Base-by-base conservation (phyloP, 2,888 invertebrate genomes). In the Allophyes oxyacanthae region DNA sequence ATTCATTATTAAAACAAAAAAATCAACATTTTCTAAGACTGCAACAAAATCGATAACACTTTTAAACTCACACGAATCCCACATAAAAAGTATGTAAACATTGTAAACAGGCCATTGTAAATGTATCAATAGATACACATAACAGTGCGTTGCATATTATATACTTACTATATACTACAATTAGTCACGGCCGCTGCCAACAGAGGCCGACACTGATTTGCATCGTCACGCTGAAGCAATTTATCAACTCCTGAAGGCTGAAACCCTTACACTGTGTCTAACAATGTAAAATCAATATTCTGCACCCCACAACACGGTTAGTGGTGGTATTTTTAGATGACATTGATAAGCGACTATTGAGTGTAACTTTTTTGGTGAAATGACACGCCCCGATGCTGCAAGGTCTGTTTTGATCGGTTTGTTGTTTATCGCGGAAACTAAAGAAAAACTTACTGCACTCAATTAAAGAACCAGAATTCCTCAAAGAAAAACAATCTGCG, bases 231-330 rank as follows among this genome's bases (percentile, higher is more conserved):
- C 58, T 51, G 68, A 49, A 59, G 75, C 79, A 78, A 90, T 91
- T 87, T 85, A 91, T 91, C 90, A 91, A 75, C 71, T 71, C 77
- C 75, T 74, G 75, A 72, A 73, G 65, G 74, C 55, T 64, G 71
- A 78, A 73, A 80, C 81, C 78, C 78, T 83, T 77, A 77, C 84
- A 83, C 75, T 69, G 77, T 87, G 82, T 85, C 86, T 77, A 78
- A 82, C 84, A 84, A 84, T 81, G 81, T 72, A 75, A 84, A 89
- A 90, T 90, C 90, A 85, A 90, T 90, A 89, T 76, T 79, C 77
- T 78, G 79, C 77, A 81, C 79, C 74, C 75, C 72, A 58, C 53
- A 66, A 65, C 43, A 56, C 51, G 54, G 67, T 60, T 32, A 34
- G 25, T 20, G 42, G 33, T 26, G 51, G 49, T 74, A 75, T 76